Conservation (phyloP, 2,888 invertebrate species). For the Lepidonotus clava region DNA sequence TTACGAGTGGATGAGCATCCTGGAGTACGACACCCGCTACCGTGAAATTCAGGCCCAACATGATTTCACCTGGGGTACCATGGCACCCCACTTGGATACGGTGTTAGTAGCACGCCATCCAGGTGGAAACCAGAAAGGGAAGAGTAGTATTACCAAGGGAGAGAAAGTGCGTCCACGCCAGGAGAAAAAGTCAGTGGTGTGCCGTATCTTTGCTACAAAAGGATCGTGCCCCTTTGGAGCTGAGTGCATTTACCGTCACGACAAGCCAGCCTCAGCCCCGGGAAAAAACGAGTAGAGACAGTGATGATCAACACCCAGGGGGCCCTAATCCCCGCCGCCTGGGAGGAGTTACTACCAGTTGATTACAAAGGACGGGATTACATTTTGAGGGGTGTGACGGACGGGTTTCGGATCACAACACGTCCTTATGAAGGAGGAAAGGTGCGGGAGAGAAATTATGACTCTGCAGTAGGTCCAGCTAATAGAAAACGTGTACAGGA, state of each 20-base stretch:
- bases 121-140: background rate
- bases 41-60: conserved; percentile 5
- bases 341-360: background rate
- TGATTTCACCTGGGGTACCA: background rate
- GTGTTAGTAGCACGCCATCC: background rate
- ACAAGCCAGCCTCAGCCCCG: background rate
- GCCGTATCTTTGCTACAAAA: background rate
- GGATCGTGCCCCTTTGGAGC: background rate
- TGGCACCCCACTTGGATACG: background rate
- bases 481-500: background rate
- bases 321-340: background rate
- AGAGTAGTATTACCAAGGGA: background rate
- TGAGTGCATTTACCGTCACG: background rate
- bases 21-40: background rate
- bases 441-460: background rate
- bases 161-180: background rate
- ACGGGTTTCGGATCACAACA: conserved; percentile 25
- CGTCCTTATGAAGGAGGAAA: background rate
- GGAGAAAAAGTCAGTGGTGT: background rate
- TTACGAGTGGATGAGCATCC: conserved; percentile 20
- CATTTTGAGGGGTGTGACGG: background rate
- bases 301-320: too few relatives aligned
- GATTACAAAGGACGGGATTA: background rate
- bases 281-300: too few relatives aligned
- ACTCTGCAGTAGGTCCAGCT: background rate